Conservation (phyloP, 2,888 invertebrate genomes). For the Callimorpha dominula region DNA sequence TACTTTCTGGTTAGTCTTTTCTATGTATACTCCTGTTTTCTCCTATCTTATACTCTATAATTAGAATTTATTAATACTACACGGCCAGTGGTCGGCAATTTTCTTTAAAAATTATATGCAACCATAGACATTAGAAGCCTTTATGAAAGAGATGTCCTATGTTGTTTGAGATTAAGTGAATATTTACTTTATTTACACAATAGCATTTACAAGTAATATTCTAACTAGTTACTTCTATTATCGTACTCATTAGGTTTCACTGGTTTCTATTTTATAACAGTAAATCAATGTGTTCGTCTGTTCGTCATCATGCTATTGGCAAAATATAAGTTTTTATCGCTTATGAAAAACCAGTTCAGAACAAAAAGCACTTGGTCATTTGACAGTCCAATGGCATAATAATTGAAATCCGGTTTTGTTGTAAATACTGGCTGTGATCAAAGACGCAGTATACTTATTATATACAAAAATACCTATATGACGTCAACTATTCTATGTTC, state of each 20-base stretch:
- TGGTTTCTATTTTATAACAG: background rate
- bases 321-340: background rate
- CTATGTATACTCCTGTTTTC: too few relatives aligned
- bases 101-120: too few relatives aligned
- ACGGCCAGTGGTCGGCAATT: too few relatives aligned
- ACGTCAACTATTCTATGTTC: too few relatives aligned
- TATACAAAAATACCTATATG: too few relatives aligned
- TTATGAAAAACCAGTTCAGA: conserved; percentile 1
- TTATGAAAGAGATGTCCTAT: too few relatives aligned
- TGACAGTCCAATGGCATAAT: background rate
- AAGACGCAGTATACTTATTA: conserved; percentile 3
- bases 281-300: background rate
- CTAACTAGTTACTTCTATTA: background rate
- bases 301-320: background rate
- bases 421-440: background rate
- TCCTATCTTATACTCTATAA: too few relatives aligned
- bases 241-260: conserved; percentile 3
- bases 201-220: background rate
- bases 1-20: too few relatives aligned
- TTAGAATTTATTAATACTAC: too few relatives aligned
- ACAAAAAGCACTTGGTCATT: background rate
- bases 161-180: background rate
- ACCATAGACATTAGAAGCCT: too few relatives aligned
- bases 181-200: background rate
- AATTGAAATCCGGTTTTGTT: background rate